Percentiles rank a stretch among this genome's conserved stretches.
phyloP scores from a whole-genome alignment of 2,113 vertebrate genomes.

The Calonectris borealis region DNA sequence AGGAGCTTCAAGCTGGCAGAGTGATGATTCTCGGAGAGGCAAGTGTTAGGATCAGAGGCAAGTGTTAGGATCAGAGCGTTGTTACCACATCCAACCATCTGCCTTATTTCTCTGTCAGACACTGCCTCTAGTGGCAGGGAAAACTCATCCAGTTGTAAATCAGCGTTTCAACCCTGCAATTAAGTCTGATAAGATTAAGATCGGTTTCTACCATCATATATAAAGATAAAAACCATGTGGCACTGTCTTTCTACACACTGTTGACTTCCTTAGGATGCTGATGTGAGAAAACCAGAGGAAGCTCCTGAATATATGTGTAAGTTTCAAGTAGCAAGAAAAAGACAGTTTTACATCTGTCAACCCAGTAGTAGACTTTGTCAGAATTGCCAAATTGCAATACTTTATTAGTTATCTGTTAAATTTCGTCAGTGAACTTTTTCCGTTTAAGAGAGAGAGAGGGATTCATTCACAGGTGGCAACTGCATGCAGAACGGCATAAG shows the following conservation, averaged over 20 bases:
- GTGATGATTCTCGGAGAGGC: not conserved
- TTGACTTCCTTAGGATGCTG: not conserved
- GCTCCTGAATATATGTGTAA: not conserved
- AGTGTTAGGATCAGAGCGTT: not conserved
- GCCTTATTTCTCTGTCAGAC: not conserved
- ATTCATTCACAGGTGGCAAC: not conserved
- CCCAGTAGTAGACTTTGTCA: not conserved
- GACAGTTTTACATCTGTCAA: not conserved
- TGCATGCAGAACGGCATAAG: not conserved
- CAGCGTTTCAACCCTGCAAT: not conserved
- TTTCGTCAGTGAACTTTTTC: not conserved
- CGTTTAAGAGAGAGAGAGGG: too few species aligned
- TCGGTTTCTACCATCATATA: not conserved
- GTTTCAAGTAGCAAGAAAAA: not conserved
- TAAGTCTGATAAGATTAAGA: not conserved
- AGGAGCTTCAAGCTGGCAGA: not conserved
- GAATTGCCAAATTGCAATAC: not conserved
- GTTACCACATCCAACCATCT: not conserved
- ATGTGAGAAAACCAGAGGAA: not conserved
- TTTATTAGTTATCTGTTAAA: not conserved
- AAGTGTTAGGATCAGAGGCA: too few species aligned
- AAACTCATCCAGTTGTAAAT: accelerated
- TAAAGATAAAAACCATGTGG: not conserved
- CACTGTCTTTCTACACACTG: not conserved
- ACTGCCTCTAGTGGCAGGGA: not conserved